Percentiles rank a stretch among this genome's conserved stretches.
phyloP scores from a whole-genome alignment of 2,888 invertebrate genomes.

The Nomada fabriciana region DNA sequence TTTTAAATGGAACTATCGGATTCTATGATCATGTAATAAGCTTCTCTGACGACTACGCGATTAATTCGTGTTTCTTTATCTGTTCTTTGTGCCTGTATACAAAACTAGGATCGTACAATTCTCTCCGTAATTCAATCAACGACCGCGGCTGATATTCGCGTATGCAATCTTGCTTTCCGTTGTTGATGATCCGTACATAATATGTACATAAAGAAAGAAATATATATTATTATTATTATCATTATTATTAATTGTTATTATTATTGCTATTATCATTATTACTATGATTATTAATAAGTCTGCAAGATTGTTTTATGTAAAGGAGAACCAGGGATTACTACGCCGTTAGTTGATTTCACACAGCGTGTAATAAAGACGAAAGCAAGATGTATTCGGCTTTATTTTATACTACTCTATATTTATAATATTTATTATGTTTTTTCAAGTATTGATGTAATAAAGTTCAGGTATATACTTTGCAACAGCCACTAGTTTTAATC shows the following conservation, averaged over 20 bases:
- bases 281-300: constrained; percentile 33
- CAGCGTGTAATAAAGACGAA: constrained; percentile 61
- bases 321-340: constrained; percentile 20
- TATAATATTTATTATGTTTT: constrained; percentile 78
- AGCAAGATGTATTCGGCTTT: constrained; percentile 68
- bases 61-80: constrained; percentile 21
- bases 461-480: constrained; percentile 69
- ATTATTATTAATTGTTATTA: background rate
- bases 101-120: constrained; percentile 14
- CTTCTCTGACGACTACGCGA: constrained; percentile 27
- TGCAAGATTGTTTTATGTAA: constrained; percentile 70
- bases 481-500: constrained; percentile 24
- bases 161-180: constrained; percentile 63
- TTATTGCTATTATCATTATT: background rate
- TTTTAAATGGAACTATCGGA: constrained; percentile 5
- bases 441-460: constrained; percentile 75
- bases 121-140: constrained; percentile 22
- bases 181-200: constrained; percentile 55
- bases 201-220: constrained; percentile 60
- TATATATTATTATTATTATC: constrained; percentile 8
- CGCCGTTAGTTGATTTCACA: constrained; percentile 57
- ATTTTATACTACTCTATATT: constrained; percentile 73
- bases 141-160: constrained; percentile 49
- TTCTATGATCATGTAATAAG: background rate
- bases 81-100: constrained; percentile 34